Percentiles rank a stretch among this genome's conserved stretches.
phyloP scores from a whole-genome alignment of 1,140 invertebrate species.

The Gryllus bimaculatus region DNA sequence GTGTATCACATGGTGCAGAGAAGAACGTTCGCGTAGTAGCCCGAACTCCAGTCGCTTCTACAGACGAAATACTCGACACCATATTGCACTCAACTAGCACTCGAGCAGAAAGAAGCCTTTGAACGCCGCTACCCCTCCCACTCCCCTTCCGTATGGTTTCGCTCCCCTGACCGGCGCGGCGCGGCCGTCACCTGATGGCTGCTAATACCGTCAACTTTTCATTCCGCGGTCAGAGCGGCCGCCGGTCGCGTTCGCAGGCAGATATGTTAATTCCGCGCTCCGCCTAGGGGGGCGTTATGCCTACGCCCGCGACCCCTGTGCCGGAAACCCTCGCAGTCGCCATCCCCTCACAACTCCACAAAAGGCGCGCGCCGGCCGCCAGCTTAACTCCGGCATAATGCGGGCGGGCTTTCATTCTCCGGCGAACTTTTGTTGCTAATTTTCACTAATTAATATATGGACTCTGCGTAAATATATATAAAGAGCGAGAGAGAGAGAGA shows the following conservation, averaged over 20 bases:
- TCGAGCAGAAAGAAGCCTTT: too few relatives aligned
- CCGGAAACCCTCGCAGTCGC: background rate
- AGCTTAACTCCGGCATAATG: slow-evolving; percentile 1
- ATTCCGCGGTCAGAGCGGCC: background rate
- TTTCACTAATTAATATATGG: slow-evolving; percentile 6
- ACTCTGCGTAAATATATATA: background rate
- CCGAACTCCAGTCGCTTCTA: too few relatives aligned
- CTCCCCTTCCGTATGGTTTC: too few relatives aligned
- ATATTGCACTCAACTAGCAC: too few relatives aligned
- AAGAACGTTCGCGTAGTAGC: too few relatives aligned
- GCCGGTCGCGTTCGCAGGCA: background rate
- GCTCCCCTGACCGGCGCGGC: too few relatives aligned
- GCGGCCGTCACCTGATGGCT: background rate
- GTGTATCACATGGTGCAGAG: too few relatives aligned
- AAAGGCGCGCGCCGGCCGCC: background rate
- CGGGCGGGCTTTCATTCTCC: background rate
- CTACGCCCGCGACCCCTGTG: background rate
- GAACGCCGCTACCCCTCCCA: too few relatives aligned
- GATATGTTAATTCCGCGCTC: background rate
- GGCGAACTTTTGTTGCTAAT: background rate
- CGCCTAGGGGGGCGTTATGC: background rate
- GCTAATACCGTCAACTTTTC: background rate
- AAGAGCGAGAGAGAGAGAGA: background rate
- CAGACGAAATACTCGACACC: too few relatives aligned
- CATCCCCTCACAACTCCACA: background rate